Conservation (phyloP, 2,888 invertebrate genomes). For the Agapostemon virescens region DNA sequence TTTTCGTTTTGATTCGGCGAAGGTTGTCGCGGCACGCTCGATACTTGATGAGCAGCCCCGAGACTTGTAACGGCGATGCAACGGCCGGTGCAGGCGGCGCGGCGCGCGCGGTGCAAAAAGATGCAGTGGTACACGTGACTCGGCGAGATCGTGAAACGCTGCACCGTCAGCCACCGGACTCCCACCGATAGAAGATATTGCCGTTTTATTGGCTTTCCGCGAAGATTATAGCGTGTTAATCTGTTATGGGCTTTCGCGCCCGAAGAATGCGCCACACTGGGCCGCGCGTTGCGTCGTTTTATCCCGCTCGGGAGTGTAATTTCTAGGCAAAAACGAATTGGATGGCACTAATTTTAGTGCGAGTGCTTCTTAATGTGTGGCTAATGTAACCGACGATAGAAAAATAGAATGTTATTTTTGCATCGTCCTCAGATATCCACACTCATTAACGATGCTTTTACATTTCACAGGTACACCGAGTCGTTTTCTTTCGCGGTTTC, state of each 20-base stretch:
- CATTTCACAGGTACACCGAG: not conserved
- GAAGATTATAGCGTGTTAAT: conserved; percentile 25
- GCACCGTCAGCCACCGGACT: conserved; percentile 4
- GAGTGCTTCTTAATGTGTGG: not conserved
- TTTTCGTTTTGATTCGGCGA: conserved; percentile 58
- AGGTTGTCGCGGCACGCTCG: conserved; percentile 24
- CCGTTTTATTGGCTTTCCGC: conserved; percentile 31
- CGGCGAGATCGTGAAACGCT: conserved; percentile 29
- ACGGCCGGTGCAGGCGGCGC: conserved; percentile 11
- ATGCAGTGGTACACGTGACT: conserved; percentile 26
- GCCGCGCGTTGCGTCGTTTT: not conserved
- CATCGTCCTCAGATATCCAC: not conserved
- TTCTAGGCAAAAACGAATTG: not conserved
- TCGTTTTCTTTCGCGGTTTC: not conserved
- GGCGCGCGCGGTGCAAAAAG: conserved; percentile 32
- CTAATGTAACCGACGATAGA: conserved; percentile 1
- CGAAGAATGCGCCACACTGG: conserved; percentile 9
- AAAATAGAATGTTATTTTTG: not conserved
- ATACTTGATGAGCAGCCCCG: conserved; percentile 1
- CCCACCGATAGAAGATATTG: conserved; percentile 16
- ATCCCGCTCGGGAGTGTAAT: not conserved
- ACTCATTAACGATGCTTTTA: not conserved
- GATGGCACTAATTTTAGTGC: conserved; percentile 3
- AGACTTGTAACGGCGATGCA: conserved; percentile 14
- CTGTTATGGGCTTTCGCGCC: conserved; percentile 20